Evolutionary conservation across 2,888 invertebrate genomes (phyloP), one percentile per base, ranked within the genome.

Genomic region (Chorisops tibialis): DNA sequence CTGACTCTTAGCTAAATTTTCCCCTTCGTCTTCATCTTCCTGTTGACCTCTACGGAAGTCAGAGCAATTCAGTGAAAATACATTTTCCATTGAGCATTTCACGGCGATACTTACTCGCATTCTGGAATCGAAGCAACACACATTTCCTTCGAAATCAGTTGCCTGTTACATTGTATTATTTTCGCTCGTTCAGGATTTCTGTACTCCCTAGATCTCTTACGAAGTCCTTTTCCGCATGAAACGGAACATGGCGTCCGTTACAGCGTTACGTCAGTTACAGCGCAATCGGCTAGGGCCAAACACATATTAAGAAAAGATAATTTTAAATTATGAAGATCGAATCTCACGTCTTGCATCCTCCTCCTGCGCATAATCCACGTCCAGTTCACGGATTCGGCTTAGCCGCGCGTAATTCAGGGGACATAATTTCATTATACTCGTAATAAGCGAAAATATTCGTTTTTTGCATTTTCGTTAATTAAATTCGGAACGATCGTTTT

Each of bases 261-360:
- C n/a, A 9, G 80, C 70, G 4, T 84, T 81, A 83, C 92, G 96
- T 18, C 85, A 0, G 83, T 81, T 21, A 91, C 89, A 3, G 81
- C 86, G 75, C 96, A 96, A 75, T 92, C 92, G 70, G 87, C 93
- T 93, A 73, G n/a, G n/a, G n/a, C n/a, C n/a, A n/a, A n/a, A n/a
- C n/a, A n/a, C n/a, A 38, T 74, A 72, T 22, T 37, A 16, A 22
- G 6, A 39, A 5, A 9, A 5, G 2, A 41, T 21, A 16, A 14
- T 35, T 16, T 12, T n/a, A 50, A 43, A 45, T 14, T 41, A 21
- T 41, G 58, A 37, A 38, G 12, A 19, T 39, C 2, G 21, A 9
- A 18, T 79, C 82, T 83, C 78, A 91, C 91, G 85, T 77, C 84
- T 82, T 19, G 69, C 75, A 54, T 81, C 80, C 14, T 82, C 83